Conservation (phyloP, 2,888 invertebrate species). For the Trichopria drosophilae region DNA sequence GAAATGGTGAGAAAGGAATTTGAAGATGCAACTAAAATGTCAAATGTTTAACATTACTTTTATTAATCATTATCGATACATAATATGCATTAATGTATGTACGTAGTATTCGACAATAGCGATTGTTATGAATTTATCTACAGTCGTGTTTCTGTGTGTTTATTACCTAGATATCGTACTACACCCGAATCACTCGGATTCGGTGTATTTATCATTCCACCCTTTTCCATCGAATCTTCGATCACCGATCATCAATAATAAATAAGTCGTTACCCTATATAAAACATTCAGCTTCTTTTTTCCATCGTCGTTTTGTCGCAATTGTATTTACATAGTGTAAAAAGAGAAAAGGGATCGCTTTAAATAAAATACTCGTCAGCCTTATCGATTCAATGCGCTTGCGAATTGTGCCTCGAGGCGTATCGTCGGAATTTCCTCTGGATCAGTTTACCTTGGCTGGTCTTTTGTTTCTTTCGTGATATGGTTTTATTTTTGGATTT, state of each 20-base stretch:
- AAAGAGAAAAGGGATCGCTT: slow-evolving; percentile 38
- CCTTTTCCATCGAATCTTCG: slow-evolving; percentile 32
- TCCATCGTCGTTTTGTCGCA: slow-evolving; percentile 35
- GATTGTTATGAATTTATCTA: slow-evolving; percentile 57
- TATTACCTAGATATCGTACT: slow-evolving; percentile 10
- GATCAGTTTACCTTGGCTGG: too few species aligned
- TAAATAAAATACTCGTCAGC: slow-evolving; percentile 41
- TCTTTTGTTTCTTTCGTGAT: too few species aligned
- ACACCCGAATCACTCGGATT: slow-evolving; percentile 26
- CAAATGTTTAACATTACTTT: slow-evolving; percentile 55
- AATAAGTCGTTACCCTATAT: slow-evolving; percentile 55
- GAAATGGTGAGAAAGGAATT: too few species aligned
- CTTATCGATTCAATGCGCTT: too few species aligned
- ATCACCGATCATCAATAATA: slow-evolving; percentile 46
- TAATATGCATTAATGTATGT: slow-evolving; percentile 52
- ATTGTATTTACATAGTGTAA: slow-evolving; percentile 51
- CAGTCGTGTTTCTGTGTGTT: slow-evolving; percentile 49
- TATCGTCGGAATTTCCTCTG: too few species aligned
- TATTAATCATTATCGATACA: slow-evolving; percentile 55
- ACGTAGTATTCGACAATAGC: slow-evolving; percentile 53
- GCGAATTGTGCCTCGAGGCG: too few species aligned
- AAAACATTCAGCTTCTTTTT: slow-evolving; percentile 48
- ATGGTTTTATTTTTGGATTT: too few species aligned
- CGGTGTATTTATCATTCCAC: slow-evolving; percentile 18
- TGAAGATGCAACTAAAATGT: too few species aligned